These are phyloP conservation scores for Ditula angustiorana DNA, from an alignment of 2,888 invertebrate genomes.

Conservation along the genomic window DNA sequence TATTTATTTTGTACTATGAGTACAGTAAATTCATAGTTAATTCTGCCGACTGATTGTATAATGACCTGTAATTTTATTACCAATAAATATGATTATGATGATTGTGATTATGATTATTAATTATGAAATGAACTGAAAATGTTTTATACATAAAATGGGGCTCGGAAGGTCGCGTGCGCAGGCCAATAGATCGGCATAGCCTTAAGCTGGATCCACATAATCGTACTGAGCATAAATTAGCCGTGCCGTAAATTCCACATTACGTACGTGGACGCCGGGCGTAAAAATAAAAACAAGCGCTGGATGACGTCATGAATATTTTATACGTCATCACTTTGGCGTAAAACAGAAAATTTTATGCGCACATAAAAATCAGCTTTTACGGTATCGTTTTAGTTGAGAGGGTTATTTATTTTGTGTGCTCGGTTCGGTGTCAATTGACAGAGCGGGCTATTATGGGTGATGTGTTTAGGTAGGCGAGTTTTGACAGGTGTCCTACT, in stretches of 20 bases:
- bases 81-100: no score
- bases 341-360: constrained; percentile 44
- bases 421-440: constrained; percentile 21
- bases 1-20: no score
- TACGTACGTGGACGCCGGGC: constrained; percentile 11
- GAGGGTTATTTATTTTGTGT: constrained; percentile 29
- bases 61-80: no score
- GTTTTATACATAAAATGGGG: no score
- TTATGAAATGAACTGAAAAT: no score
- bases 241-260: constrained; percentile 10
- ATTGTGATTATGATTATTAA: no score
- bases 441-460: neutral
- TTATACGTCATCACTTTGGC: constrained; percentile 40
- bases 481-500: no score
- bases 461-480: no score
- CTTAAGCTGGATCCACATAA: constrained; percentile 19
- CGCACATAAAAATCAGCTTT: constrained; percentile 44
- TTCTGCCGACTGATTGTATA: no score
- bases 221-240: constrained; percentile 17
- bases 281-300: constrained; percentile 25
- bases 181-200: no score
- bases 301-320: constrained; percentile 38
- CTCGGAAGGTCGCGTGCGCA: no score
- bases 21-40: no score
- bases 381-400: constrained; percentile 41